These are phyloP conservation scores for Gadopsis marmoratus DNA, from an alignment of 2,797 vertebrate genomes.

Conservation along the genomic window DNA sequence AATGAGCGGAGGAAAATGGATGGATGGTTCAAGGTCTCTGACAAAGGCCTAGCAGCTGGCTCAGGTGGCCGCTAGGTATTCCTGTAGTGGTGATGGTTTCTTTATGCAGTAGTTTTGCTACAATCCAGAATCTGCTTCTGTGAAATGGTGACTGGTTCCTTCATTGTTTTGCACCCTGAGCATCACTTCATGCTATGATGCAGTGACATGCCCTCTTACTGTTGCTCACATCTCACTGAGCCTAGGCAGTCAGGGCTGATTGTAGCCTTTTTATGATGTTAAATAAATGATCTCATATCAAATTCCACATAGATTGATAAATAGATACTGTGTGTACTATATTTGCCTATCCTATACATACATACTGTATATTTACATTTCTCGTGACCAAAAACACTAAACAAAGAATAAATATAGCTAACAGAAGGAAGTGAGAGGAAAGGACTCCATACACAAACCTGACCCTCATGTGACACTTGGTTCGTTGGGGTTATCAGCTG, in stretches of 20 bases:
- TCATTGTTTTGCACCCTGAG: neutral
- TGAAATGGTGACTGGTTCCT: neutral
- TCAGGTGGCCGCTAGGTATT: neutral
- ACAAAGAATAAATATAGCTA: neutral
- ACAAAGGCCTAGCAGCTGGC: neutral
- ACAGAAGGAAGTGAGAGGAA: neutral
- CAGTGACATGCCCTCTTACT: neutral
- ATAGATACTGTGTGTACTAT: neutral
- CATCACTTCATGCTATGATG: neutral
- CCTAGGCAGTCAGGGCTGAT: neutral
- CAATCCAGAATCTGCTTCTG: neutral
- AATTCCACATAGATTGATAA: neutral
- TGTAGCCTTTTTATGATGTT: neutral
- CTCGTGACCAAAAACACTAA: neutral
- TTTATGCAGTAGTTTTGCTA: neutral
- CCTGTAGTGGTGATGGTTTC: neutral
- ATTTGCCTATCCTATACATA: neutral
- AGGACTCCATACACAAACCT: neutral
- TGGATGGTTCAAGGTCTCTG: neutral
- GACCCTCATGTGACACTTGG: neutral
- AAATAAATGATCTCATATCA: neutral
- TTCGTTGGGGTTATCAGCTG: slow-evolving; percentile 38
- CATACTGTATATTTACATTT: neutral
- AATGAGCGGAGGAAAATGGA: no score
- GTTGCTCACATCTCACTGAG: neutral